Conservation (phyloP, 2,888 invertebrate genomes). For the Ormyrus nitidulus region DNA sequence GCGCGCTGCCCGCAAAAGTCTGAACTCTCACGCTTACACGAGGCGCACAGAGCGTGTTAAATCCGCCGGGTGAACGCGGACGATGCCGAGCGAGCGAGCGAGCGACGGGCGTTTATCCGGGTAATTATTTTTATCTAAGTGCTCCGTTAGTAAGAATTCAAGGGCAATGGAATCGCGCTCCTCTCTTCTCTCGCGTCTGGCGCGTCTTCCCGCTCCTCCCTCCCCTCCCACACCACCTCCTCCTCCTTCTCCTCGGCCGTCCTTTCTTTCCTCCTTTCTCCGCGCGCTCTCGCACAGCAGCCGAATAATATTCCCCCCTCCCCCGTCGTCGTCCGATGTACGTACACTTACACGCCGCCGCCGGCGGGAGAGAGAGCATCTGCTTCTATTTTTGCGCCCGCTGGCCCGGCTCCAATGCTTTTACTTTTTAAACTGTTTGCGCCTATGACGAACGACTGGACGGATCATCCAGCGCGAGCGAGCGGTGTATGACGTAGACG, state of each 20-base stretch:
- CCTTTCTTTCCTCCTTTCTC: slow-evolving; percentile 38
- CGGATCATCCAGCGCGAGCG: slow-evolving; percentile 68
- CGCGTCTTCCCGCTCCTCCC: background rate
- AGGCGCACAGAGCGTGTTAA: background rate
- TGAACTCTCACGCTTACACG: background rate
- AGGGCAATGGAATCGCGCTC: slow-evolving; percentile 69
- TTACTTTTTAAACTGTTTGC: slow-evolving; percentile 70
- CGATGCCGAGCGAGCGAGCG: slow-evolving; percentile 42
- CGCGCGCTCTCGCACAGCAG: background rate
- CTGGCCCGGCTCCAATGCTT: slow-evolving; percentile 74
- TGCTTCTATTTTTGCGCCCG: slow-evolving; percentile 74
- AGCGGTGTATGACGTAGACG: slow-evolving; percentile 35
- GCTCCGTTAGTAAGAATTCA: slow-evolving; percentile 68
- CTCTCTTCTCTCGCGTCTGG: slow-evolving; percentile 35
- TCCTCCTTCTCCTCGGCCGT: slow-evolving; percentile 26
- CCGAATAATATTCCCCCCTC: slow-evolving; percentile 24
- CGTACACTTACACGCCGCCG: background rate
- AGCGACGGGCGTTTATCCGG: slow-evolving; percentile 63
- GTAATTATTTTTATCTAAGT: slow-evolving; percentile 74
- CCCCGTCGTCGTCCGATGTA: background rate
- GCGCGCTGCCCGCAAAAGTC: too few species aligned
- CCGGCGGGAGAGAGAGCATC: slow-evolving; percentile 68
- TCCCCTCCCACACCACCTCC: slow-evolving; percentile 12
- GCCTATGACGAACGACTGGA: slow-evolving; percentile 68
- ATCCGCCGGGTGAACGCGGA: slow-evolving; percentile 25